Base-by-base conservation (phyloP, 2,113 vertebrate genomes). In the Oophaga pumilio region DNA sequence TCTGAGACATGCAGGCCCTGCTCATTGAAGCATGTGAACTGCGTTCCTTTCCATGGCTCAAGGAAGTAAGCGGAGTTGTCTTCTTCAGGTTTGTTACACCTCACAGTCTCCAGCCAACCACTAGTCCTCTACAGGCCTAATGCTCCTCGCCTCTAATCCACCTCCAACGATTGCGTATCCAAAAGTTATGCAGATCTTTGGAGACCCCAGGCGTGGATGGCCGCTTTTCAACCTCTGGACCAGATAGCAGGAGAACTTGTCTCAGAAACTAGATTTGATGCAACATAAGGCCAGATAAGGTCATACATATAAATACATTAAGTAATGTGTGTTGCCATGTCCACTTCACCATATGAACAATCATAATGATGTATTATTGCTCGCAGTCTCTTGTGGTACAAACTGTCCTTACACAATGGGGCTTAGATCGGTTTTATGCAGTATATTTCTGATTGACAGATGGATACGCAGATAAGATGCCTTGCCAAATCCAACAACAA, bases 401-500 rank as follows among this genome's bases (percentile, higher is more conserved):
- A 77, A 26, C 26, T 86, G 69, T 87, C 24, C 86, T 9, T 26
- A 76, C 53, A 87, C 68, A 87, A 82, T 50, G 56, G 56, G 64
- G 57, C 78, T 64, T 60, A 60, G 80, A 49, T 53, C 59, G 49
- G 53, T 60, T 87, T 71, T 71, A 52, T 83, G 69, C 62, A 76
- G 26, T 60, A 24, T 18, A 76, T 82, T 52, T 74, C 86, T 13
- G 56, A 76, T 76, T 43, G 20, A 22, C 62, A 79, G 80, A 82
- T 84, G 59, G 80, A 88, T 84, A 66, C 10, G 49, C 33, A 83
- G 71, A 83, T 83, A 83, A 43, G 33, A 62, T 62, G 2, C 52
- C 71, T 66, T 83, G 80, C 69, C 81, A 88, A 88, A 88, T 24
- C 49, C 20, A 83, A 66, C 80, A 83, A 76, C 69, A 83, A 88